Evolutionary conservation across 2,888 invertebrate species (phyloP).

Genomic region (Melieria omissa): DNA sequence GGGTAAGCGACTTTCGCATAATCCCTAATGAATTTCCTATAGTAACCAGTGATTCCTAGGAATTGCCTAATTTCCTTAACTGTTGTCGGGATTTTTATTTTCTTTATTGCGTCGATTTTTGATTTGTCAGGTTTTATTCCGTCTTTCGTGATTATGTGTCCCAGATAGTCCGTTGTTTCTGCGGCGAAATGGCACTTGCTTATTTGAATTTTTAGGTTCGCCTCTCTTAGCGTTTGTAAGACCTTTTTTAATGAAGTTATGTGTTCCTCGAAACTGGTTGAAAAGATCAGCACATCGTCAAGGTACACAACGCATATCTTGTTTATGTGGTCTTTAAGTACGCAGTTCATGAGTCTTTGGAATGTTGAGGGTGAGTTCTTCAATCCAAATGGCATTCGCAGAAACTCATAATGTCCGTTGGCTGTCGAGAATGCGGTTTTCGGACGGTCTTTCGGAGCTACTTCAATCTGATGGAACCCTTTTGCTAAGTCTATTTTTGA

Average conservation of each 20-base stretch:
- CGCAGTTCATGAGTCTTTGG: constrained; percentile 8
- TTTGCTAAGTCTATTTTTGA: constrained; percentile 6
- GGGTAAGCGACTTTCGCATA: constrained; percentile 7
- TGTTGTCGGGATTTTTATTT: constrained; percentile 9
- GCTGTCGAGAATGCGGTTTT: constrained; percentile 15
- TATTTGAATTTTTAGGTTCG: constrained; percentile 8
- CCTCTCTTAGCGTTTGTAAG: background rate
- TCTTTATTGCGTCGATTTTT: background rate
- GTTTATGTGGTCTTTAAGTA: constrained; percentile 13
- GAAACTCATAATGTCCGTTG: constrained; percentile 3
- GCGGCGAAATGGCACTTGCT: background rate
- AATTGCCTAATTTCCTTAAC: constrained; percentile 11
- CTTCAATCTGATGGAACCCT: constrained; percentile 3
- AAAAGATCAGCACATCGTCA: constrained; percentile 18
- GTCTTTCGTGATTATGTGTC: background rate
- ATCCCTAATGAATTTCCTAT: constrained; percentile 10
- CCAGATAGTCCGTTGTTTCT: background rate
- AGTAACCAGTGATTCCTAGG: constrained; percentile 5
- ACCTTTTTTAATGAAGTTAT: constrained; percentile 7
- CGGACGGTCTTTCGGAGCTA: background rate
- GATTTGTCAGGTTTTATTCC: background rate
- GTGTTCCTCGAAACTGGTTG: constrained; percentile 19
- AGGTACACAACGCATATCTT: constrained; percentile 17
- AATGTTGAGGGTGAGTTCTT: constrained; percentile 19
- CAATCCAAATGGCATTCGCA: constrained; percentile 16